phyloP scores from a whole-genome alignment of 2,113 vertebrate species.

The Callospermophilus lateralis region DNA sequence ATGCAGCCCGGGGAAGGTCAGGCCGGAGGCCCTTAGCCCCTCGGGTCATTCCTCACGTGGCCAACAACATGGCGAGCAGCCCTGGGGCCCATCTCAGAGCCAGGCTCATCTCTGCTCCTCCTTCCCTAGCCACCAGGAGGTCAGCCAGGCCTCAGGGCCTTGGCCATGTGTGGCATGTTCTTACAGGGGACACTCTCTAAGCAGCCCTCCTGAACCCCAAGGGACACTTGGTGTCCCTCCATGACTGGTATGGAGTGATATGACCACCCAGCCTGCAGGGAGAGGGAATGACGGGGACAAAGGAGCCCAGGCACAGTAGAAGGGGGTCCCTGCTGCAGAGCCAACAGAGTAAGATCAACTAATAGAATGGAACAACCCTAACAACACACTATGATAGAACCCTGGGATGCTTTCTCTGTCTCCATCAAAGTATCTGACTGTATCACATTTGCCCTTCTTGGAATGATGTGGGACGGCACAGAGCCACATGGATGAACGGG shows the following conservation, averaged over 20 bases:
- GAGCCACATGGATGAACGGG: background rate
- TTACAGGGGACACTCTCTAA: background rate
- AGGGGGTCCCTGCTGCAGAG: background rate
- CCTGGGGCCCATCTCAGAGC: background rate
- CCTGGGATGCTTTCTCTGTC: background rate
- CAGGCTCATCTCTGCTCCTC: background rate
- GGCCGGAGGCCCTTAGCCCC: no score
- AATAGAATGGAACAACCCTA: background rate
- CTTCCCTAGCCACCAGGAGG: background rate
- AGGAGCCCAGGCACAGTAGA: background rate
- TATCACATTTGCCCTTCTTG: background rate
- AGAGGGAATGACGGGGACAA: no score
- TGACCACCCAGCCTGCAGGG: background rate
- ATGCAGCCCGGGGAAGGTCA: background rate
- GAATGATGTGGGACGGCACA: background rate
- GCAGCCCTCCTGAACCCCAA: background rate
- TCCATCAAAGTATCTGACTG: background rate
- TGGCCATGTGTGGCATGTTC: background rate
- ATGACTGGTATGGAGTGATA: background rate
- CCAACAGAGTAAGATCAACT: background rate
- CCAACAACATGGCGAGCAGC: rapidly evolving
- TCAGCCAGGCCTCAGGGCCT: rapidly evolving
- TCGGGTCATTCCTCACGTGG: rapidly evolving
- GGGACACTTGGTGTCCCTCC: background rate
- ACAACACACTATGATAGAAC: background rate